Conservation (phyloP, 64 coral and sea anemone genomes). For the Pocillopora damicornis region DNA sequence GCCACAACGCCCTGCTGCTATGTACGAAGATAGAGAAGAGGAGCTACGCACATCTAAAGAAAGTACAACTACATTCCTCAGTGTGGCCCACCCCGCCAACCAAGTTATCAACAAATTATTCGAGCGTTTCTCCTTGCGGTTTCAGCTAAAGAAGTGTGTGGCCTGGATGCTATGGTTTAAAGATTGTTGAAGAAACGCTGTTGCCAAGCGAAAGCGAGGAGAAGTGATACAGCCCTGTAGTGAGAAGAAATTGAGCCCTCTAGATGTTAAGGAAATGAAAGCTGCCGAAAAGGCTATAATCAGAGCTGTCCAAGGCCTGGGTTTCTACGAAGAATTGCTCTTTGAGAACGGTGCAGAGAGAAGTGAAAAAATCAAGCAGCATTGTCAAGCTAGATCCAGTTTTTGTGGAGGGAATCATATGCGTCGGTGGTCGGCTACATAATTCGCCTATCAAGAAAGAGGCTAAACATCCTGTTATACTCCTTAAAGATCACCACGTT, state of each 20-base stretch:
- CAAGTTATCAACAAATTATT: neutral
- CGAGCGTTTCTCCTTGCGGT: too few species aligned
- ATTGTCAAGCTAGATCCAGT: constrained; percentile 33
- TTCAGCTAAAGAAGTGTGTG: too few species aligned
- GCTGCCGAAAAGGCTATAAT: too few species aligned
- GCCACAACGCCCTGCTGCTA: neutral
- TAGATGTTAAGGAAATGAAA: too few species aligned
- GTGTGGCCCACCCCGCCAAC: neutral
- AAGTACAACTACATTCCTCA: neutral
- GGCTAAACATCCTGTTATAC: neutral
- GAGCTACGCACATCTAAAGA: neutral
- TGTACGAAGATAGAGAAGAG: neutral
- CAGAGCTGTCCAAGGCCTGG: too few species aligned
- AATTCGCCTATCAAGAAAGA: constrained; percentile 1
- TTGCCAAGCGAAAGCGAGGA: too few species aligned
- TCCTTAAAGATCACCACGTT: too few species aligned
- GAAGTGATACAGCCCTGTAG: too few species aligned
- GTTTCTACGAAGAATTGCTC: too few species aligned
- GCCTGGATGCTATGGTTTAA: too few species aligned
- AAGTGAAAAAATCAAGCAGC: constrained; percentile 17
- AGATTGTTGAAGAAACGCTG: too few species aligned
- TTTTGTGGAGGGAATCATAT: constrained; percentile 6
- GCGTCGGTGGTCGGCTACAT: constrained; percentile 22
- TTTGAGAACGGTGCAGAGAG: neutral
- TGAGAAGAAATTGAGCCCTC: too few species aligned